Evolutionary conservation across 2,113 vertebrate species (phyloP), one percentile per base, ranked within the genome.

Genomic region (Prunella fulvescens): DNA sequence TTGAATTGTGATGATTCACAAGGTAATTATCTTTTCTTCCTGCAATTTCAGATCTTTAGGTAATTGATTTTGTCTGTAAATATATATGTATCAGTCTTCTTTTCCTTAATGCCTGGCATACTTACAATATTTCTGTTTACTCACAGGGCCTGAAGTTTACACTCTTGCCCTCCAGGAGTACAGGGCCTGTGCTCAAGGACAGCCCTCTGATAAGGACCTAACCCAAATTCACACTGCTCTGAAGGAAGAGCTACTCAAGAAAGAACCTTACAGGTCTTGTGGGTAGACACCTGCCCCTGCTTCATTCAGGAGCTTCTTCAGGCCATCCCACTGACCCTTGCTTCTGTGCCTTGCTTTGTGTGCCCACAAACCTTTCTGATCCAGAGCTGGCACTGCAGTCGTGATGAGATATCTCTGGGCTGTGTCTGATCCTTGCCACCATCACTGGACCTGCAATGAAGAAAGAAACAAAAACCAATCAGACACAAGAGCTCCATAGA

Each of bases 331-430:
- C 0, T 54, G 17, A 54, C 24, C 29, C 35, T 58, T 57, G 8
- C 7, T 37, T 62, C 23, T 23, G 9, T 45, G 35, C n/a, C 35
- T 53, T 53, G n/a, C 6, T 74, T 69, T n/a, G 10, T 28, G 14
- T 54, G 47, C 35, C 13, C 51, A 11, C 5, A 8, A 3, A 25
- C 19, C 13, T 33, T 51, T 40, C 18, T 65, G 51, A 61, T 40
- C 14, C 62, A 66, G 51, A 71, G 37, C 51, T 47, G 45, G 15
- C 12, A 14, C 54, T 65, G 19, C 10, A 62, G 37, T 9, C 1
- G 0, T 11, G 35, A 12, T 2, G 24, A 9, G 23, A 2, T 1
- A n/a, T 14, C 16, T 17, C 39, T 8, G 22, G 19, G 25, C 50
- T 73, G 8, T 40, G 19, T 60, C 23, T 48, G 71, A 65, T 26